A percentile compares a stretch with the other conserved stretches of the same genome.
phyloP scores from a whole-genome alignment of 2,888 invertebrate genomes.

The Dinocampus coccinellae region DNA sequence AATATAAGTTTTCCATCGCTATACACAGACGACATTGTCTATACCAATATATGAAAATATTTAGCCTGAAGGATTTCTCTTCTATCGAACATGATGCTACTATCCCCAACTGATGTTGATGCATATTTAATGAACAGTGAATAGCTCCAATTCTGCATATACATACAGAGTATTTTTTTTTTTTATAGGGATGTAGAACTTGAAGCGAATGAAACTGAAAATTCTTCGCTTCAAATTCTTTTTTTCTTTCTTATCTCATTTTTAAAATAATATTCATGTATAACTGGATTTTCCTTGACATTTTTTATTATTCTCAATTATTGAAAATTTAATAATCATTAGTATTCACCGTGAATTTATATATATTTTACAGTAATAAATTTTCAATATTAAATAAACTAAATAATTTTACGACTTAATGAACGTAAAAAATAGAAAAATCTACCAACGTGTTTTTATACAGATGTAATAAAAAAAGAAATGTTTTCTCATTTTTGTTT shows the following conservation, averaged over 20 bases:
- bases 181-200: background rate
- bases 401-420: too few species aligned
- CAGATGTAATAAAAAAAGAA: too few species aligned
- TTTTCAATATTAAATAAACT: too few species aligned
- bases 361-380: too few species aligned
- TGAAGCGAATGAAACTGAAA: background rate
- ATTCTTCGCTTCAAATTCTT: background rate
- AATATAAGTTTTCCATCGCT: constrained; percentile 9
- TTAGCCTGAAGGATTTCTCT: constrained; percentile 11
- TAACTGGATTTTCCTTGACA: background rate
- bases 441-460: too few species aligned
- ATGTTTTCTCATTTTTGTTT: too few species aligned
- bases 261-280: background rate
- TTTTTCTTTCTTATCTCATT: background rate
- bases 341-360: too few species aligned
- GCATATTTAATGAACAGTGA: constrained; percentile 17
- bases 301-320: too few species aligned
- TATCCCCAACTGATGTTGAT: constrained; percentile 1
- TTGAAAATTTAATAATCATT: too few species aligned
- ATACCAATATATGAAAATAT: constrained; percentile 14
- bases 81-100: constrained; percentile 6
- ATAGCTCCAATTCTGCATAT: background rate
- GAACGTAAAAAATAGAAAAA: too few species aligned
- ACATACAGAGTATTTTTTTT: background rate
- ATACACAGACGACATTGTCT: constrained; percentile 10